These are phyloP conservation scores for Helostoma temminkii DNA, from an alignment of 2,797 vertebrate species.

Conservation along the genomic window DNA sequence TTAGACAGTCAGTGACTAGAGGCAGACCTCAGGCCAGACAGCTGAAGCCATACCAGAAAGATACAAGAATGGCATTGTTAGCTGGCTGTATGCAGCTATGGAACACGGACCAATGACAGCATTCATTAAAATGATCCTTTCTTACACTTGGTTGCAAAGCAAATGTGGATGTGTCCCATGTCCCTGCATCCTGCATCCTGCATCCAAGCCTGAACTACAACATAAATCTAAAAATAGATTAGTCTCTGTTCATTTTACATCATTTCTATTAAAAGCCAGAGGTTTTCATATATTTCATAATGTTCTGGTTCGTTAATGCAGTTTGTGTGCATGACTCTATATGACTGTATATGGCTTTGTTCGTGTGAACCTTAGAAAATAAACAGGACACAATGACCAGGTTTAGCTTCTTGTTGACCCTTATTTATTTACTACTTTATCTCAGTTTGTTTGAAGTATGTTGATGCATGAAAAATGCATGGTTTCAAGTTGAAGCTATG, in stretches of 20 bases:
- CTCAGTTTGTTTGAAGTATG: no score
- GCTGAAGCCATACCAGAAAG: background rate
- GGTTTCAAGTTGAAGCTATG: no score
- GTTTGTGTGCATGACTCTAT: background rate
- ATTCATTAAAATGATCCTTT: slow-evolving; percentile 37
- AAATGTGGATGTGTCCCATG: slow-evolving; percentile 16
- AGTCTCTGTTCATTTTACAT: background rate
- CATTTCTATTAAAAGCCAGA: slow-evolving; percentile 4
- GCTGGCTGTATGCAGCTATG: no score
- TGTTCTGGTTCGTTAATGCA: background rate
- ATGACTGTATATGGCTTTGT: no score
- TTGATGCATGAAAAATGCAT: no score
- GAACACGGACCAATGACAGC: background rate
- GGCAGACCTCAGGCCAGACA: background rate
- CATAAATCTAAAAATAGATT: background rate
- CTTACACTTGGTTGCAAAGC: background rate
- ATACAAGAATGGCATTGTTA: slow-evolving; percentile 18
- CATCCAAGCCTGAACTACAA: background rate
- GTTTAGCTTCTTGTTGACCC: no score
- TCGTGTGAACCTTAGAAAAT: background rate
- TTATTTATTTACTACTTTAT: no score
- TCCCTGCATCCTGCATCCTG: no score
- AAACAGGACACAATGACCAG: background rate
- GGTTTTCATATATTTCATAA: background rate
- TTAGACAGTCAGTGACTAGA: background rate